These are phyloP conservation scores for Epinotia ramella DNA, from an alignment of 2,888 invertebrate genomes.

Conservation along the genomic window DNA sequence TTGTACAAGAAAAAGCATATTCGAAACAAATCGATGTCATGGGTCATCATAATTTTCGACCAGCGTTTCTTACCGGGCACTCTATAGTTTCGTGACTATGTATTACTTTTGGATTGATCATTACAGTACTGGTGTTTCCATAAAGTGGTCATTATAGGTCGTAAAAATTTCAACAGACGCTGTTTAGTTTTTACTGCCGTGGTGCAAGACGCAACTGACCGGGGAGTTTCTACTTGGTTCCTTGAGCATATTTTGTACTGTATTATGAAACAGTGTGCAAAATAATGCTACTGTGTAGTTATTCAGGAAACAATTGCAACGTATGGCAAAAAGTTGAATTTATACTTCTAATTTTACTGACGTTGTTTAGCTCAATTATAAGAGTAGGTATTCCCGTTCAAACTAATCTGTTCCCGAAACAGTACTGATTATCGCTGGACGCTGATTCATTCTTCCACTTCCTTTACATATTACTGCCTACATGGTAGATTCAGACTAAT, in stretches of 20 bases:
- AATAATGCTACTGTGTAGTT: neutral
- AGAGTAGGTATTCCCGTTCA: too few species aligned
- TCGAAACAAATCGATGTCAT: constrained; percentile 30
- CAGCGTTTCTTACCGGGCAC: constrained; percentile 1
- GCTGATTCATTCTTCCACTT: too few species aligned
- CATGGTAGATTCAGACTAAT: neutral
- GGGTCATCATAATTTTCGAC: constrained; percentile 23
- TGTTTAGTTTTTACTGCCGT: constrained; percentile 41
- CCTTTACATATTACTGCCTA: neutral
- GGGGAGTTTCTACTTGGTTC: constrained; percentile 26
- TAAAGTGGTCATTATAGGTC: constrained; percentile 34
- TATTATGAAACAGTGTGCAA: constrained; percentile 20
- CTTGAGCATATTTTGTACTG: neutral
- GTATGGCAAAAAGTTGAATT: neutral
- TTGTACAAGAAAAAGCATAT: neutral
- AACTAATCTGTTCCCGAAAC: too few species aligned
- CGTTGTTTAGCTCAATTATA: too few species aligned
- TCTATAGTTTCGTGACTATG: constrained; percentile 21
- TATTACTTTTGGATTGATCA: constrained; percentile 8
- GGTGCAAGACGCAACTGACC: constrained; percentile 26
- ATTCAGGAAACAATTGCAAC: neutral
- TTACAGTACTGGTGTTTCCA: constrained; percentile 23
- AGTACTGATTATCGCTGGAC: too few species aligned
- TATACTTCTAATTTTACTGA: too few species aligned
- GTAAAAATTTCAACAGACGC: constrained; percentile 41